Evolutionary conservation across 92 coral and sea anemone species (phyloP), one percentile per base, ranked within the genome.

Genomic region (Heliopora coerulea): DNA sequence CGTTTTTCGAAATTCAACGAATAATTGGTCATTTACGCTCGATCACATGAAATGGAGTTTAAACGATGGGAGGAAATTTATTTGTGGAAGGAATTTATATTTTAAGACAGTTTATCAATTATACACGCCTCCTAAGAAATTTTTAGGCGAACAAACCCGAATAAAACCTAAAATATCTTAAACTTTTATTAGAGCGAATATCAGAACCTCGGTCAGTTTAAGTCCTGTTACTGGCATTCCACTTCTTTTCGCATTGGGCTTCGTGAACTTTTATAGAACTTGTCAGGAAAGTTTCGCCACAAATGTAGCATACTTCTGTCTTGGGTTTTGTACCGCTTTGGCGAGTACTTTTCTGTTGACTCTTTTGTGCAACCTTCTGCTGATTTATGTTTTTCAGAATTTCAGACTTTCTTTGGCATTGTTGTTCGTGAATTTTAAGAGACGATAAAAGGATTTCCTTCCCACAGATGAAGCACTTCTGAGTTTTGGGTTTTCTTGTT

Each of bases 231-330:
- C 69, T 12, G 84, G 85, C 90, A 68, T 89, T 84, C 95, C 95
- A 93, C 33, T 78, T 88, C 72, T 88, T 93, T 42, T 84, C 84
- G 68, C 98, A 93, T 82, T 93, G 98, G 61, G 85, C 84, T 61
- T 93, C 98, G 28, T 93, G 98, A 39, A 93, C 91, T 33, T 88
- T 80, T 34, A 93, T 93, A 2, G 98, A 93, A 6, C 95, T 96
- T 29, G 91, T 57, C 23, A 96, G 90, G 78, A 87, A 93, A 24
- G 83, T 88, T 20, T 96, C 86, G 1, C 98, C 98, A 73, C 98
- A 93, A 29, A 93, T 80, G 56, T 93, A 93, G 65, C 98, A 93
- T 20, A 87, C 78, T 48, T 83, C 96, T 61, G 80, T 62, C 29
- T 83, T 59, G 21, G 98, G 96, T 65, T 85, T 90, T 40, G 79